Percentiles rank a stretch among this genome's conserved stretches.
Conservation (phyloP, 2,113 vertebrate genomes). For the Oncorhynchus kisutch region DNA sequence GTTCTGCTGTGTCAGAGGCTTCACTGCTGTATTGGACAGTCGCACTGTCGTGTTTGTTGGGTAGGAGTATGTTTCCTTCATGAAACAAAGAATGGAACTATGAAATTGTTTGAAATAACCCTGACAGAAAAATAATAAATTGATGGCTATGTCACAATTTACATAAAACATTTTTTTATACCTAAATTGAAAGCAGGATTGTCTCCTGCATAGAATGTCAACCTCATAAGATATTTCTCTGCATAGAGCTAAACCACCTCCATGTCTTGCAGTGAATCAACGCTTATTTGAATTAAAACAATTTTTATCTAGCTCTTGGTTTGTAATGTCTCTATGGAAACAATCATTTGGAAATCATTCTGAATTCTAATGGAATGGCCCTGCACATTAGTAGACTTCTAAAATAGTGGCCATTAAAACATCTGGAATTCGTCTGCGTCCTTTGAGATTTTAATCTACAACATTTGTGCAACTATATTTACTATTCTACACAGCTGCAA, state of each 20-base stretch:
- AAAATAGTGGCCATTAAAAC: no score
- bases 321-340: conserved; percentile 18
- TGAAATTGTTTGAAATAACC: neutral
- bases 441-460: no score
- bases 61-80: neutral
- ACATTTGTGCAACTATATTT: no score
- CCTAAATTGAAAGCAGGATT: neutral
- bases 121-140: neutral
- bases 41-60: neutral
- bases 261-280: conserved; percentile 4
- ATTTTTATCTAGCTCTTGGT: neutral
- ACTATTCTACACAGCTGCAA: no score
- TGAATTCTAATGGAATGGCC: neutral
- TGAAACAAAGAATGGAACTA: neutral
- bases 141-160: neutral
- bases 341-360: neutral
- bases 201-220: conserved; percentile 8
- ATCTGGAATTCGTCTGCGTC: no score
- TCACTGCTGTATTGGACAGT: conserved; percentile 14
- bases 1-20: conserved; percentile 7
- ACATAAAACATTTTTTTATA: no score
- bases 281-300: conserved; percentile 14
- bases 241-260: conserved; percentile 1
- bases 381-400: neutral
- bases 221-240: conserved; percentile 16